Evolutionary conservation across 1,140 invertebrate species (phyloP).

Genomic region (Adelges cooleyi): DNA sequence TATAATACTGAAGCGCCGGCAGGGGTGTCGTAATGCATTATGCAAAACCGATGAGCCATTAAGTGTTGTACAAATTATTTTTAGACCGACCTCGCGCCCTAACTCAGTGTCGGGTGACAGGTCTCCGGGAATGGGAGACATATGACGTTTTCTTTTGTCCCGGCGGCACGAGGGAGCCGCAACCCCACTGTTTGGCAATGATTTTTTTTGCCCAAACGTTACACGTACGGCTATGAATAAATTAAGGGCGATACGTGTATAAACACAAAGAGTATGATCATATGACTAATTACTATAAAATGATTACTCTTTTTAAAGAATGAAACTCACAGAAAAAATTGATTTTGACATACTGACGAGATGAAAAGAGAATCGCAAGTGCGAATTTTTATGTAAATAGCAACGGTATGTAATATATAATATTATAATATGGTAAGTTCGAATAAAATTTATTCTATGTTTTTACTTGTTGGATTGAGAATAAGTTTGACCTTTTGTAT

Average conservation of each 20-base stretch:
- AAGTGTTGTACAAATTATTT: constrained; percentile 27
- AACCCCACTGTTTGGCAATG: constrained; percentile 13
- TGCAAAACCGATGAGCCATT: constrained; percentile 29
- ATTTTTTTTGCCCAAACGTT: not conserved
- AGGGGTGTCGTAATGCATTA: constrained; percentile 4
- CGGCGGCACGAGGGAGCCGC: not conserved
- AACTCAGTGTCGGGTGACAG: constrained; percentile 16
- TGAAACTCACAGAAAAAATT: not conserved
- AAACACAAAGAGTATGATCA: not conserved
- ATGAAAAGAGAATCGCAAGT: not conserved
- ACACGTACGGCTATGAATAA: constrained; percentile 2
- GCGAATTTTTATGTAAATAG: too few relatives aligned
- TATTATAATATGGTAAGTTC: too few relatives aligned
- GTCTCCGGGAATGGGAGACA: constrained; percentile 15
- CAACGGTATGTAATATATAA: too few relatives aligned
- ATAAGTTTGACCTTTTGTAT: too few relatives aligned
- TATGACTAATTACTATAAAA: constrained; percentile 27
- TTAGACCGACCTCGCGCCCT: not conserved
- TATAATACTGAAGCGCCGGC: not conserved
- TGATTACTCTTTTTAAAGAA: constrained; percentile 2
- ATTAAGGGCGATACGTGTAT: not conserved
- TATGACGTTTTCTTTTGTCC: constrained; percentile 23
- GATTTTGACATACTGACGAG: not conserved
- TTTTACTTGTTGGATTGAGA: too few relatives aligned
- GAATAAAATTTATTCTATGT: too few relatives aligned